These are phyloP conservation scores for Spheniscus humboldti DNA, from an alignment of 2,797 vertebrate species.

Conservation along the genomic window DNA sequence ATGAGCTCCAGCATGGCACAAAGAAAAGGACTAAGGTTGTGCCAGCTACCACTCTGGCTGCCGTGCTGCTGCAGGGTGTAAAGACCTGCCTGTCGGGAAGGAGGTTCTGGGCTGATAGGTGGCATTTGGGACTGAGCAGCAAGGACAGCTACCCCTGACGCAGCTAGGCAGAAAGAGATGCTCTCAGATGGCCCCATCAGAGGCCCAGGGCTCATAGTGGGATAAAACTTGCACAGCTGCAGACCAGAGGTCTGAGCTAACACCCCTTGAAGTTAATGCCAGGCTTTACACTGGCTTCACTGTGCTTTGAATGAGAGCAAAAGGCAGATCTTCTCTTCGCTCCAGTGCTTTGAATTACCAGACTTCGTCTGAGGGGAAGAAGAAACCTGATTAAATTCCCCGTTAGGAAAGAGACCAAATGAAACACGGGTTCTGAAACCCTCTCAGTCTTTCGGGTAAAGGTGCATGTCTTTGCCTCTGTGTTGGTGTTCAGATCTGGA, in stretches of 20 bases:
- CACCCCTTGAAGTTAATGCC: not conserved
- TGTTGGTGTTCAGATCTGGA: not conserved
- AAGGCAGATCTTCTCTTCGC: not conserved
- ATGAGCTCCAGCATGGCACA: not conserved
- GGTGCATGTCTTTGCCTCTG: not conserved
- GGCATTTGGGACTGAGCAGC: not conserved
- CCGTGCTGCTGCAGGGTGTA: accelerated
- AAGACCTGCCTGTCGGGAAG: not conserved
- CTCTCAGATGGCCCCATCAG: not conserved
- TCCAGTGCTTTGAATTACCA: not conserved
- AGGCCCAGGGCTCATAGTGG: not conserved
- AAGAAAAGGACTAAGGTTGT: not conserved
- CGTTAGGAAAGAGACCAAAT: not conserved
- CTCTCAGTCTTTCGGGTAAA: not conserved
- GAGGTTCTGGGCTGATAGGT: not conserved
- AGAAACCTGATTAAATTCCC: not conserved
- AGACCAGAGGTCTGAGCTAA: not conserved
- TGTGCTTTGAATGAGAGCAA: not conserved
- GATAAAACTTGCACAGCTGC: not conserved
- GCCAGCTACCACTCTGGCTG: not conserved
- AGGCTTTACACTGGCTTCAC: not conserved
- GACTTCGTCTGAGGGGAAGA: not conserved
- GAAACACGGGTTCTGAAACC: not conserved
- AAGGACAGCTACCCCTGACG: not conserved
- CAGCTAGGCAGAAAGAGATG: not conserved